phyloP scores from a whole-genome alignment of 2,797 vertebrate species.

The Pangasius krempfi region DNA sequence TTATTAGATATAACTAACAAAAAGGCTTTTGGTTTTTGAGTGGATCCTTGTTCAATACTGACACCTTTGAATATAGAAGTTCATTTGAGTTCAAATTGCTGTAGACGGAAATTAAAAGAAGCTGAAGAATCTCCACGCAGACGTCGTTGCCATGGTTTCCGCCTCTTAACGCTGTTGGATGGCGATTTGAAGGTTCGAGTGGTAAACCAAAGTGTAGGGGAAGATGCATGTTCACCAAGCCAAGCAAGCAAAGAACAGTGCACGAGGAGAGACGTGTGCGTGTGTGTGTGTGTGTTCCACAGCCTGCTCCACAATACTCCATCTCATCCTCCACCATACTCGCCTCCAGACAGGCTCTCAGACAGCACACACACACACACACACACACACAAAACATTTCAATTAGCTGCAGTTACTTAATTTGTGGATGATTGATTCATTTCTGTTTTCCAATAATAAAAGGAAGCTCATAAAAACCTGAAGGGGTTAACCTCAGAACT shows the following conservation, averaged over 20 bases:
- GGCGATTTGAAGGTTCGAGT: slow-evolving; percentile 53
- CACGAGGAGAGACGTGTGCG: background rate
- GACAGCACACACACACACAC: background rate
- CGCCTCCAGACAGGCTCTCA: background rate
- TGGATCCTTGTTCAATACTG: background rate
- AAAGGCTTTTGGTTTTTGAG: background rate
- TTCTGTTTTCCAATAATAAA: background rate
- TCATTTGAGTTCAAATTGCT: background rate
- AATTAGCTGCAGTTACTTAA: background rate
- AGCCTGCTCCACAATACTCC: slow-evolving; percentile 1
- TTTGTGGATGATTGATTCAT: background rate
- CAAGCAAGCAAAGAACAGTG: slow-evolving; percentile 67
- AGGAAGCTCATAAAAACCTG: background rate
- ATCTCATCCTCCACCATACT: slow-evolving; percentile 21
- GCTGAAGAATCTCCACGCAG: slow-evolving; percentile 23
- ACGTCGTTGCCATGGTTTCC: slow-evolving; percentile 44
- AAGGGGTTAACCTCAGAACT: background rate
- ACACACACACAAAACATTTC: background rate
- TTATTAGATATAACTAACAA: background rate
- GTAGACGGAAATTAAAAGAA: background rate
- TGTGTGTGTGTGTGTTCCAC: background rate
- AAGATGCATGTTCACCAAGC: slow-evolving; percentile 60
- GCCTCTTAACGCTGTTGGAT: slow-evolving; percentile 45
- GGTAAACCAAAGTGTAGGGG: slow-evolving; percentile 55
- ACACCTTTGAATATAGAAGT: background rate